phyloP scores from a whole-genome alignment of 2,113 vertebrate genomes.

The Australoheros scitulus region DNA sequence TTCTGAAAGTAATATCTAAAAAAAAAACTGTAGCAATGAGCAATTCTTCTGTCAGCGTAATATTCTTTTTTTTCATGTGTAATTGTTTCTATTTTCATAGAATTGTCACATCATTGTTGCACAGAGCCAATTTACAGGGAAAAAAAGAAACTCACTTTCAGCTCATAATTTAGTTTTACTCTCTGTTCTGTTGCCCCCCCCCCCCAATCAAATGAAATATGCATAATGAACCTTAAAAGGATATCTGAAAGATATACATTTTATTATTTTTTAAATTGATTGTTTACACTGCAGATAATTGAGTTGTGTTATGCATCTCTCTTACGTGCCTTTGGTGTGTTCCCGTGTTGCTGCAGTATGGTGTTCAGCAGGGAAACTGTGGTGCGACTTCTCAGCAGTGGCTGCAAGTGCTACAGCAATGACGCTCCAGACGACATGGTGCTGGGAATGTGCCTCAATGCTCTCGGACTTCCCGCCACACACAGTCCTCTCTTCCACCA shows the following conservation, averaged over 20 bases:
- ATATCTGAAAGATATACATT: background rate
- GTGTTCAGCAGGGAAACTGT: conserved; percentile 92
- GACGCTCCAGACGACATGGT: conserved; percentile 98
- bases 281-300: background rate
- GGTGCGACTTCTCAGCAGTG: conserved; percentile 85
- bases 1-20: conserved; percentile 28
- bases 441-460: conserved; percentile 95
- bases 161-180: conserved; percentile 12
- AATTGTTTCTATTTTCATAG: conserved; percentile 40
- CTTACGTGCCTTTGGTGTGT: background rate
- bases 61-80: conserved; percentile 18
- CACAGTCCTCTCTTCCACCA: conserved; percentile 97
- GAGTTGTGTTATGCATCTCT: background rate
- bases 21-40: conserved; percentile 28
- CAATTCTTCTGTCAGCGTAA: conserved; percentile 22
- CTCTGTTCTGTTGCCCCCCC: background rate
- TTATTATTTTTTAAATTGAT: conserved; percentile 6
- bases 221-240: background rate
- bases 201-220: background rate
- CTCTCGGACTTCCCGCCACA: conserved; percentile 89
- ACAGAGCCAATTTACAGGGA: background rate
- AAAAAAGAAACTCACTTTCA: background rate
- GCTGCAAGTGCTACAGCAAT: conserved; percentile 92
- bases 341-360: conserved; percentile 81
- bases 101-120: conserved; percentile 19